Percentiles rank a stretch among this genome's conserved stretches.
Evolutionary conservation across 2,113 vertebrate species (phyloP).

Genomic region (Hydrochoerus hydrochaeris): DNA sequence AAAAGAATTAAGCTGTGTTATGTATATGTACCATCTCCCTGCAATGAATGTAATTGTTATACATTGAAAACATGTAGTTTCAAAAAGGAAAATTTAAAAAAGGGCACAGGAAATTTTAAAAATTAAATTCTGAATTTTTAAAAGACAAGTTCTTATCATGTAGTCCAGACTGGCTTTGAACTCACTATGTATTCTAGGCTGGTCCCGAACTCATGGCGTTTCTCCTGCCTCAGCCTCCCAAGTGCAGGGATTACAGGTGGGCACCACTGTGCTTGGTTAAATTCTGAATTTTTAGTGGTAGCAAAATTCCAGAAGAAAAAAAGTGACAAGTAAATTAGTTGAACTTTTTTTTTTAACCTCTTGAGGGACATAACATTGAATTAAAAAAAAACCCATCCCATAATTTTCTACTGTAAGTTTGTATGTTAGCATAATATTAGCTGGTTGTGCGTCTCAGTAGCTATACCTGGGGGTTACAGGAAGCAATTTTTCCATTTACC

Average conservation of each 20-base stretch:
- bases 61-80: background rate
- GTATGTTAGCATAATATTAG: background rate
- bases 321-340: background rate
- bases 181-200: background rate
- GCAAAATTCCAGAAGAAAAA: background rate
- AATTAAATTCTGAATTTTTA: background rate
- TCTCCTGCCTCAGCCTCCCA: background rate
- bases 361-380: background rate
- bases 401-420: background rate
- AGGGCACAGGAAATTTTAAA: slow-evolving; percentile 26
- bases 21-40: background rate
- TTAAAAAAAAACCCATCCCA: background rate
- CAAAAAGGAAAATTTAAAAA: background rate
- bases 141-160: background rate
- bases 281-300: background rate
- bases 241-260: background rate
- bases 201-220: background rate
- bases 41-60: background rate
- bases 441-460: background rate
- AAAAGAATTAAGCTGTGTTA: background rate
- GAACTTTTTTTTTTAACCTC: background rate
- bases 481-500: background rate
- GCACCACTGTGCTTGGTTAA: background rate
- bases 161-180: background rate
- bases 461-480: background rate